phyloP scores from a whole-genome alignment of 2,113 vertebrate species.

The Bubo bubo region DNA sequence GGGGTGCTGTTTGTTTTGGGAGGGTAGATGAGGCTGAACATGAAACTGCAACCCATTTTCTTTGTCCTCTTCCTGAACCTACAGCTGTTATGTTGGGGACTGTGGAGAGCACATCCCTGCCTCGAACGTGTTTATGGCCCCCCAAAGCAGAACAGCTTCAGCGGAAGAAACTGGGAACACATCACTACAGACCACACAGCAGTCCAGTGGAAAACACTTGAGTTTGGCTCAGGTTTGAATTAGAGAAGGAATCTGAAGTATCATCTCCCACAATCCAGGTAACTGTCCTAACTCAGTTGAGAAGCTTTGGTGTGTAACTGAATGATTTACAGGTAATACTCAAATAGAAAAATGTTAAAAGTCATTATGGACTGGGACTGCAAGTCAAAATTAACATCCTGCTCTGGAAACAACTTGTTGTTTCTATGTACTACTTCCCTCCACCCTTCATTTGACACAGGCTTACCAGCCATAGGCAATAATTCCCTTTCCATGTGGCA shows the following conservation, averaged over 20 bases:
- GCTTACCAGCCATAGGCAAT: not conserved
- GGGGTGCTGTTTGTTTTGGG: not conserved
- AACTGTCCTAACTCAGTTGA: not conserved
- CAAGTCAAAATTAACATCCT: not conserved
- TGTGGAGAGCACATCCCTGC: not conserved
- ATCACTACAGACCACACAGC: not conserved
- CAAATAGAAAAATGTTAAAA: not conserved
- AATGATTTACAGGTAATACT: not conserved
- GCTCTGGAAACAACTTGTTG: not conserved
- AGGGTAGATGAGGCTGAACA: not conserved
- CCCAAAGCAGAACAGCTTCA: not conserved
- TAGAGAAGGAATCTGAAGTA: not conserved
- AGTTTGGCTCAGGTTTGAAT: not conserved
- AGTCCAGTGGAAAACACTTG: not conserved
- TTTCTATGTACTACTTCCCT: not conserved
- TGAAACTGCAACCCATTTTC: not conserved
- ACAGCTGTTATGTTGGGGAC: not conserved
- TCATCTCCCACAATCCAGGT: not conserved
- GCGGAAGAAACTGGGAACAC: not conserved
- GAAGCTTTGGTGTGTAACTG: not conserved
- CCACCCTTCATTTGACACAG: not conserved
- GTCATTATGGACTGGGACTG: not conserved
- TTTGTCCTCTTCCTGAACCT: not conserved
- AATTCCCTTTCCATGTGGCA: not conserved
- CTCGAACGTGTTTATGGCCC: rapidly evolving